These are phyloP conservation scores for Platysternon megacephalum DNA, from an alignment of 2,113 vertebrate species.

Conservation along the genomic window DNA sequence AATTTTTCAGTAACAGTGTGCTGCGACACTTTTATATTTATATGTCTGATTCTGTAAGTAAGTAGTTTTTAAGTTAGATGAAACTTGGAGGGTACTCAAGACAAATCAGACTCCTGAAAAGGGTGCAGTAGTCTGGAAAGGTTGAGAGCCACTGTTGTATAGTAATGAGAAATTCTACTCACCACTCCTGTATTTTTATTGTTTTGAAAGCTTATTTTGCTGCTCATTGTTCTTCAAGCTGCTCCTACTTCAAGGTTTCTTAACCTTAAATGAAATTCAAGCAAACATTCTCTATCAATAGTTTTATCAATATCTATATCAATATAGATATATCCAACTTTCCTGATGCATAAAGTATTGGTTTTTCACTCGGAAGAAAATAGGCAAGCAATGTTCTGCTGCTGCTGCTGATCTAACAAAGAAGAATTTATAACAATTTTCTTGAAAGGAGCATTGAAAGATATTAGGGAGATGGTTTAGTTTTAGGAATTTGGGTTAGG, in stretches of 20 bases:
- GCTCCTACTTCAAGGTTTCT: conserved; percentile 28
- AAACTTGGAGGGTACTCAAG: too few species aligned
- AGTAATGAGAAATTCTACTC: background rate
- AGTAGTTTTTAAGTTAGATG: too few species aligned
- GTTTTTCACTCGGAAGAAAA: conserved; percentile 45
- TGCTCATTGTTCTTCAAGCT: background rate
- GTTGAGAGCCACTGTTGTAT: background rate
- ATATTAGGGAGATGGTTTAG: background rate
- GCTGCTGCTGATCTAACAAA: conserved; percentile 28
- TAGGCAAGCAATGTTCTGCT: conserved; percentile 26
- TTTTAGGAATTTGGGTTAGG: background rate
- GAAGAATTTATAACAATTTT: background rate
- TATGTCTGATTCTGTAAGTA: too few species aligned
- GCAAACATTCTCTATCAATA: conserved; percentile 19
- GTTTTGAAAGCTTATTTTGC: conserved; percentile 20
- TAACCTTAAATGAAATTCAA: background rate
- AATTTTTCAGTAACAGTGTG: too few species aligned
- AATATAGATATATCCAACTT: conserved; percentile 8
- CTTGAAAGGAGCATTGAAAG: conserved; percentile 23
- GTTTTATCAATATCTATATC: background rate
- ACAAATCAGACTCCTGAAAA: too few species aligned
- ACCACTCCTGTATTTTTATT: background rate
- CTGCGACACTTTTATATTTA: too few species aligned
- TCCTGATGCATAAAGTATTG: background rate
- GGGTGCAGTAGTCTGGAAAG: too few species aligned